Evolutionary conservation across 2,888 invertebrate genomes (phyloP).

Genomic region (Parnassius glacialis): DNA sequence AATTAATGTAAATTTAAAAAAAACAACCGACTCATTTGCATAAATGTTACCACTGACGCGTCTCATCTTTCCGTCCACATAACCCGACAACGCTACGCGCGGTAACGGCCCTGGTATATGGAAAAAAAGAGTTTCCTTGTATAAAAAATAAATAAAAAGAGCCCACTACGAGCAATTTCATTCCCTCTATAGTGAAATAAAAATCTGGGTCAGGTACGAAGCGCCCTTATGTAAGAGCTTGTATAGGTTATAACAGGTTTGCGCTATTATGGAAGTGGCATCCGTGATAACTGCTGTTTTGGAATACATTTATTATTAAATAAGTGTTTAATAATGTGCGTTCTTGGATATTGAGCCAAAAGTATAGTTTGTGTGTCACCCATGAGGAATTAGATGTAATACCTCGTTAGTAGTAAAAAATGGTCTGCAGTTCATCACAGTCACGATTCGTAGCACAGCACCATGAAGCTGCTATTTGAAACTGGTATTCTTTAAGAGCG

Average conservation of each 20-base stretch:
- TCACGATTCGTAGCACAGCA: no score
- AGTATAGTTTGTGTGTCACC: no score
- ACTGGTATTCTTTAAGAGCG: no score
- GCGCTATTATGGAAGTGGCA: conserved; percentile 42
- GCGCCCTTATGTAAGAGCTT: conserved; percentile 44
- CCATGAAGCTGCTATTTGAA: no score
- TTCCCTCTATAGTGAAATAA: conserved; percentile 70
- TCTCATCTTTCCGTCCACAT: conserved; percentile 30
- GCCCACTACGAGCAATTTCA: conserved; percentile 73
- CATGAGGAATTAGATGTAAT: no score
- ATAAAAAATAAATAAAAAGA: conserved; percentile 46
- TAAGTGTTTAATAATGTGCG: no score
- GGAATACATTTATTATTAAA: no score
- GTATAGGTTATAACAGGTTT: conserved; percentile 42
- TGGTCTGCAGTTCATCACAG: no score
- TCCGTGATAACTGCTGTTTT: neutral
- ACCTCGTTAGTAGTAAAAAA: no score
- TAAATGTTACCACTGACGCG: conserved; percentile 35
- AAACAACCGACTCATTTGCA: conserved; percentile 34
- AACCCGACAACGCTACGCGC: conserved; percentile 15
- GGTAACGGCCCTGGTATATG: conserved; percentile 45
- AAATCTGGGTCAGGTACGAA: conserved; percentile 71
- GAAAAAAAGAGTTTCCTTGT: conserved; percentile 54
- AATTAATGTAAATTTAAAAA: conserved; percentile 13
- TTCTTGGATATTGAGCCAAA: no score